These are phyloP conservation scores for Incurvaria masculella DNA, from an alignment of 2,888 invertebrate species.

Conservation along the genomic window DNA sequence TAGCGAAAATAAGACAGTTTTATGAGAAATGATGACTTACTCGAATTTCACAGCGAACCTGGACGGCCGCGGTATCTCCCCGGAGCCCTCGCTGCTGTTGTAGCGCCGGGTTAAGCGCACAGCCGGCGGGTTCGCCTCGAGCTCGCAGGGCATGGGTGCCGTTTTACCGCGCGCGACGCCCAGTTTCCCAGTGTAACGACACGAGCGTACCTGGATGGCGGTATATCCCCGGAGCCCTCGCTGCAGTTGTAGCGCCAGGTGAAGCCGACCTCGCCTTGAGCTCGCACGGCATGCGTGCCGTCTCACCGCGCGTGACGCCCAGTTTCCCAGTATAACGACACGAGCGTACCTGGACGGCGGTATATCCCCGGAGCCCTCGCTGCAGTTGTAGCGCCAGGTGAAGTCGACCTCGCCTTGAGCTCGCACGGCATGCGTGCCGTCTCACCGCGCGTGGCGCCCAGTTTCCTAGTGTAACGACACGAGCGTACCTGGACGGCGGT, in stretches of 20 bases:
- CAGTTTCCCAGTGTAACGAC: too few relatives aligned
- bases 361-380: not conserved
- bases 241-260: slow-evolving; percentile 19
- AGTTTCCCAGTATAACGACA: too few relatives aligned
- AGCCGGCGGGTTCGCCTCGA: slow-evolving; percentile 71
- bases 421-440: slow-evolving; percentile 67
- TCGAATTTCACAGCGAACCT: too few relatives aligned
- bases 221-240: not conserved
- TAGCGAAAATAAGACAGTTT: too few relatives aligned
- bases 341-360: not conserved
- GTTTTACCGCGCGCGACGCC: slow-evolving; percentile 72
- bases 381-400: slow-evolving; percentile 21
- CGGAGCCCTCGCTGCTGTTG: not conserved
- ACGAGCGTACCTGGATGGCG: not conserved
- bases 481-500: not conserved
- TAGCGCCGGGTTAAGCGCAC: slow-evolving; percentile 50
- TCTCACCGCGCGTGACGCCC: slow-evolving; percentile 72
- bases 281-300: slow-evolving; percentile 66
- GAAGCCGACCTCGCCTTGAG: slow-evolving; percentile 67
- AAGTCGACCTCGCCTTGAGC: slow-evolving; percentile 67
- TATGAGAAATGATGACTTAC: too few relatives aligned
- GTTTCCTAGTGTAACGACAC: too few relatives aligned
- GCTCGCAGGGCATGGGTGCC: slow-evolving; percentile 64
- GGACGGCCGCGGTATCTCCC: not conserved
- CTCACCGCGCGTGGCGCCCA: too few relatives aligned